A percentile compares a stretch with the other conserved stretches of the same genome.
These are phyloP conservation scores for Bombus fervidus DNA, from an alignment of 1,140 invertebrate genomes.

Conservation along the genomic window DNA sequence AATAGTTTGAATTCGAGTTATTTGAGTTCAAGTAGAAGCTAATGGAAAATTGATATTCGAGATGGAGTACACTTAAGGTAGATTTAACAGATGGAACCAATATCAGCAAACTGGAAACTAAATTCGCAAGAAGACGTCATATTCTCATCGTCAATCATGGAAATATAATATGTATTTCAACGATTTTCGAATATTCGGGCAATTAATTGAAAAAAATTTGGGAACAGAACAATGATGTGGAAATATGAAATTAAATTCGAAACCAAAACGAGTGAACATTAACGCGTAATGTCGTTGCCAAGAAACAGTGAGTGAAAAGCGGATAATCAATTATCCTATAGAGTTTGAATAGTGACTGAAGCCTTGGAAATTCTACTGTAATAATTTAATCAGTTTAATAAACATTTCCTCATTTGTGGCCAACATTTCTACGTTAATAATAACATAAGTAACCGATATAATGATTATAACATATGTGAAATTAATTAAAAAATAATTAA, in stretches of 20 bases:
- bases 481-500: not conserved
- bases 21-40: not conserved
- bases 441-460: not conserved
- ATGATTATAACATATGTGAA: not conserved
- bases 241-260: not conserved
- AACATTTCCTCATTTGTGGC: not conserved
- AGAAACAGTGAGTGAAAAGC: not conserved
- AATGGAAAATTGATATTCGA: not conserved
- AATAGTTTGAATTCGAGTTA: not conserved
- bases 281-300: not conserved
- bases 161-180: not conserved
- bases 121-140: no score
- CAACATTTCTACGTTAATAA: not conserved
- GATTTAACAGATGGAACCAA: no score
- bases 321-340: not conserved
- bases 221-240: not conserved
- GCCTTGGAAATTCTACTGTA: not conserved
- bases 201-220: not conserved
- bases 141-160: no score
- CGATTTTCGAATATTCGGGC: not conserved
- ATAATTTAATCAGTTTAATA: not conserved
- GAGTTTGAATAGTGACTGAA: not conserved
- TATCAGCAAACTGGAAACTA: no score
- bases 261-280: not conserved
- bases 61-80: no score